Percentiles rank a stretch among this genome's conserved stretches.
Evolutionary conservation across 1,140 invertebrate species (phyloP).

Genomic region (Cydia splendana): DNA sequence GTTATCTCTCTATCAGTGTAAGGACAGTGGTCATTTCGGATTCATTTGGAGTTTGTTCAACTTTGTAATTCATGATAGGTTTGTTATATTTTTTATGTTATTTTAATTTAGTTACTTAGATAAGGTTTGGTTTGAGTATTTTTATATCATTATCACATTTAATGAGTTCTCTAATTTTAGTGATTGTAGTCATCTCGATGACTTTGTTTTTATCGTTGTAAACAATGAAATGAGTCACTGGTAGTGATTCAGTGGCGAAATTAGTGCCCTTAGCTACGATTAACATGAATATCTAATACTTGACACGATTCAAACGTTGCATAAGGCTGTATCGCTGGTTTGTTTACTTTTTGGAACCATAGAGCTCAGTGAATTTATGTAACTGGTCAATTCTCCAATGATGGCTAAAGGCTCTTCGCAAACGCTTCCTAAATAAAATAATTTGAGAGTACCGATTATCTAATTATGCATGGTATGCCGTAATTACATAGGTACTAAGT

Average conservation of each 20-base stretch:
- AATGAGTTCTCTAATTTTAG: slow-evolving; percentile 35
- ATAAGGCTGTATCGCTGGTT: slow-evolving; percentile 13
- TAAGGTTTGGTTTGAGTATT: slow-evolving; percentile 66
- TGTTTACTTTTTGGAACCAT: slow-evolving; percentile 4
- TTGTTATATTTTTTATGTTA: slow-evolving; percentile 38
- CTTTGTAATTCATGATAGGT: slow-evolving; percentile 34
- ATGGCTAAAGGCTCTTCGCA: not conserved
- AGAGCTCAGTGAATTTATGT: not conserved
- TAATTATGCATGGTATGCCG: not conserved
- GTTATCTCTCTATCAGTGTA: slow-evolving; percentile 38
- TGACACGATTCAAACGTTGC: slow-evolving; percentile 9
- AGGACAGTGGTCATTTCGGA: slow-evolving; percentile 34
- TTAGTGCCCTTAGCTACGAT: not conserved
- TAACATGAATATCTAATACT: slow-evolving; percentile 1
- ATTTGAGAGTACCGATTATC: not conserved
- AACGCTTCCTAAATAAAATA: not conserved
- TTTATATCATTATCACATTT: slow-evolving; percentile 38
- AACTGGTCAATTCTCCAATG: not conserved
- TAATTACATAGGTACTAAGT: not conserved
- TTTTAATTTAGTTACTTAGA: slow-evolving; percentile 45
- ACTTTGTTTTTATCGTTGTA: not conserved
- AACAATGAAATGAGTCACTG: slow-evolving; percentile 18
- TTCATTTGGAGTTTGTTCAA: slow-evolving; percentile 30
- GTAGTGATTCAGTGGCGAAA: slow-evolving; percentile 6
- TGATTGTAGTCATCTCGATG: slow-evolving; percentile 15